A percentile compares a stretch with the other conserved stretches of the same genome.
These are phyloP conservation scores for Poeciliopsis infans DNA, from an alignment of 2,797 vertebrate species.

Conservation along the genomic window DNA sequence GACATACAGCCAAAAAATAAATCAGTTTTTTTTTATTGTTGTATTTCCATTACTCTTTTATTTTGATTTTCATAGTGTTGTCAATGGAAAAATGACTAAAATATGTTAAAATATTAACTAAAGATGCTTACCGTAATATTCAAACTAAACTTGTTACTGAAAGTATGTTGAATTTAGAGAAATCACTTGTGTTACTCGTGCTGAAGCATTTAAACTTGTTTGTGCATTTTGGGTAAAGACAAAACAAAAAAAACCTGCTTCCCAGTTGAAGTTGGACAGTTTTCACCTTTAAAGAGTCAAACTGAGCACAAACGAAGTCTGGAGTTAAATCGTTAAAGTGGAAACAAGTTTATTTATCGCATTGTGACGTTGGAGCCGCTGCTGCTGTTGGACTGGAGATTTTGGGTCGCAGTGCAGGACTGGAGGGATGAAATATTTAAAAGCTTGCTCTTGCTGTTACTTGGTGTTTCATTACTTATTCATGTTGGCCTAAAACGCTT, in stretches of 20 bases:
- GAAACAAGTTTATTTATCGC: constrained; percentile 40
- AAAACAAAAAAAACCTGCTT: neutral
- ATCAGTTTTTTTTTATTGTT: no score
- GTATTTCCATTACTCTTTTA: no score
- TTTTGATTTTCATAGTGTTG: no score
- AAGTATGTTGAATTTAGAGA: no score
- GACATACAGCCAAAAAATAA: no score
- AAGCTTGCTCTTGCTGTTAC: constrained; percentile 56
- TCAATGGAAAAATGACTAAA: no score
- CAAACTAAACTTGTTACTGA: no score
- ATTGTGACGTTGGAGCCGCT: constrained; percentile 34
- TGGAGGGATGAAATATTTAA: constrained; percentile 73
- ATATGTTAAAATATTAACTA: no score
- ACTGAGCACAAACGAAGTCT: constrained; percentile 23
- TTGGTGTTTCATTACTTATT: constrained; percentile 71
- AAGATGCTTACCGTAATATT: no score
- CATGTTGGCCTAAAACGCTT: constrained; percentile 69
- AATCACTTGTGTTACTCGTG: neutral
- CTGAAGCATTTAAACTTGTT: neutral
- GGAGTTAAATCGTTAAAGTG: constrained; percentile 13
- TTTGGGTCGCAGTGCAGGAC: constrained; percentile 58
- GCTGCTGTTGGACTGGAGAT: constrained; percentile 47
- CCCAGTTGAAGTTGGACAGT: neutral
- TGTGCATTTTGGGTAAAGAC: neutral
- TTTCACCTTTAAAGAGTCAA: constrained; percentile 11